Percentiles rank a stretch among this genome's conserved stretches.
phyloP scores from a whole-genome alignment of 1,140 invertebrate genomes.

The Philotrypesis tridentata region DNA sequence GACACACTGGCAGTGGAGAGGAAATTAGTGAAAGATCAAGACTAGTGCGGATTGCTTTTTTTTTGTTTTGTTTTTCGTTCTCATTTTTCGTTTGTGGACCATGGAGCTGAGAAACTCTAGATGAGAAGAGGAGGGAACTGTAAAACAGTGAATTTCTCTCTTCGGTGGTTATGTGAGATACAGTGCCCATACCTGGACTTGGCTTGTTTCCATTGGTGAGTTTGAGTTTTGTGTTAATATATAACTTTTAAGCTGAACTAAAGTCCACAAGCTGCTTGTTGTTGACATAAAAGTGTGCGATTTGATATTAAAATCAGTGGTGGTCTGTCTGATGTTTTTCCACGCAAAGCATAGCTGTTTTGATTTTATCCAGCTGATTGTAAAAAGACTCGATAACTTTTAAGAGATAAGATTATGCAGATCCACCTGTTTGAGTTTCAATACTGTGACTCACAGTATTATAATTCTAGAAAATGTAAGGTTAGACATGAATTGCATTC shows the following conservation, averaged over 20 bases:
- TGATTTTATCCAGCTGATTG: not conserved
- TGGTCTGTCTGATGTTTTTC: not conserved
- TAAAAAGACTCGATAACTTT: not conserved
- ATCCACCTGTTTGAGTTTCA: not conserved
- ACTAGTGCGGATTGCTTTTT: not conserved
- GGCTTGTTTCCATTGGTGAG: constrained; percentile 9
- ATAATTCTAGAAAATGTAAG: not conserved
- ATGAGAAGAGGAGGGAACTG: not conserved
- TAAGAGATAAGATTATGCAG: not conserved
- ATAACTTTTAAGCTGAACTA: too few species aligned
- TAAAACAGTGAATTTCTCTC: not conserved
- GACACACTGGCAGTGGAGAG: not conserved
- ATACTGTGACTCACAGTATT: not conserved
- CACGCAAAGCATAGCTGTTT: not conserved
- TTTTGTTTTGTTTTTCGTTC: not conserved
- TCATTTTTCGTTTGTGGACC: not conserved
- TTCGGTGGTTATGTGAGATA: not conserved
- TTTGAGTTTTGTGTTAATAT: not conserved
- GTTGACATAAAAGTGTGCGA: not conserved
- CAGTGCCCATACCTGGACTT: constrained; percentile 9
- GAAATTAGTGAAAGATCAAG: not conserved
- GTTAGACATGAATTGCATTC: not conserved
- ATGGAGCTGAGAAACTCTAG: not conserved
- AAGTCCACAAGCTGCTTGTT: not conserved
- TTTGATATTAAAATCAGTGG: not conserved